Evolutionary conservation across 1,140 invertebrate species (phyloP).

Genomic region (Papilio glaucus): DNA sequence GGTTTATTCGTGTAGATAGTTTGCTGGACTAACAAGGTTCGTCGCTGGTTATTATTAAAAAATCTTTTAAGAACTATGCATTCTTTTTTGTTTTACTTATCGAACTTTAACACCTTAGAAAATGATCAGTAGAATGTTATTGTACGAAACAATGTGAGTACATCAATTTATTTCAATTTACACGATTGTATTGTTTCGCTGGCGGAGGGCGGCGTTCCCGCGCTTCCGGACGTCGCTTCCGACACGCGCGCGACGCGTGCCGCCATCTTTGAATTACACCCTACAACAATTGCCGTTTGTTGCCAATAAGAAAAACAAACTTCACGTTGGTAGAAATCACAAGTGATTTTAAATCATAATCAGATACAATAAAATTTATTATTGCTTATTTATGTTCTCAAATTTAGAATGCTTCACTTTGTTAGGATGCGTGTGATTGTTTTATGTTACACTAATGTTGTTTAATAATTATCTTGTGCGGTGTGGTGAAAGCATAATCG

Average conservation of each 20-base stretch:
- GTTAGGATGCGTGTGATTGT: slow-evolving; percentile 57
- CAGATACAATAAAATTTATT: slow-evolving; percentile 37
- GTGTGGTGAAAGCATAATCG: slow-evolving; percentile 58
- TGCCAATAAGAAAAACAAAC: slow-evolving; percentile 62
- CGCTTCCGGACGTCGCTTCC: slow-evolving; percentile 74
- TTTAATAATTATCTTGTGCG: slow-evolving; percentile 76
- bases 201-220: slow-evolving; percentile 66
- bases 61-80: slow-evolving; percentile 19
- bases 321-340: slow-evolving; percentile 34
- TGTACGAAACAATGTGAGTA: slow-evolving; percentile 66
- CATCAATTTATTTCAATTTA: slow-evolving; percentile 83
- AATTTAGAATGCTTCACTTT: slow-evolving; percentile 43
- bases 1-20: too few relatives aligned
- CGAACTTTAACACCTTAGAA: slow-evolving; percentile 46
- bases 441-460: slow-evolving; percentile 75
- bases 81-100: slow-evolving; percentile 27
- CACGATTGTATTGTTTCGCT: slow-evolving; percentile 76
- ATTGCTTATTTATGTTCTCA: slow-evolving; percentile 28
- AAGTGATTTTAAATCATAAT: slow-evolving; percentile 42
- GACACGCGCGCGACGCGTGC: slow-evolving; percentile 77
- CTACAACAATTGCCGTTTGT: slow-evolving; percentile 68
- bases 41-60: neutral
- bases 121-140: slow-evolving; percentile 55
- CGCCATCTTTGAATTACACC: slow-evolving; percentile 77
- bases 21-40: too few relatives aligned